Evolutionary conservation across 2,888 invertebrate genomes (phyloP).

Genomic region (Cantharis nigra): DNA sequence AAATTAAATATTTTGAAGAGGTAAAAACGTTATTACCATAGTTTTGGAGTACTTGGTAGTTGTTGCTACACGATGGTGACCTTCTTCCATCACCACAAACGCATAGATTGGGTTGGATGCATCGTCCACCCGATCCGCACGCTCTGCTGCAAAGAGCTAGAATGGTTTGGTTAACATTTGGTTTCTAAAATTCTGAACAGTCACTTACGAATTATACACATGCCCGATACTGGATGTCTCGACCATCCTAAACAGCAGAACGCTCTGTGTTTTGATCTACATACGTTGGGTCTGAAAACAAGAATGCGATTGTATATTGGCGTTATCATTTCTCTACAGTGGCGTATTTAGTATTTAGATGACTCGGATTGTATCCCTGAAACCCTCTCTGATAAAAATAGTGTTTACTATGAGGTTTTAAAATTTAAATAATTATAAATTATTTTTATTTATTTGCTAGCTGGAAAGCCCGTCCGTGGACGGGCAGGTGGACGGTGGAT

Average conservation of each 20-base stretch:
- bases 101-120: slow-evolving; percentile 82
- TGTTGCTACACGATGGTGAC: slow-evolving; percentile 52
- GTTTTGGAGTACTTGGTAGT: not conserved
- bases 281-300: slow-evolving; percentile 78
- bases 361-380: too few species aligned
- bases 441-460: too few species aligned
- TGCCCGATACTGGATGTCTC: slow-evolving; percentile 69
- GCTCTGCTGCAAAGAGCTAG: slow-evolving; percentile 74
- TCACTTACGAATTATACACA: slow-evolving; percentile 82
- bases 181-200: not conserved
- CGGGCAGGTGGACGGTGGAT: too few species aligned
- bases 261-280: slow-evolving; percentile 72
- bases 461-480: too few species aligned
- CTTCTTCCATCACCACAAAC: slow-evolving; percentile 75
- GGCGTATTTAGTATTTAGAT: too few species aligned
- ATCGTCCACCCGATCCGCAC: slow-evolving; percentile 73
- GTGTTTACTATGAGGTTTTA: too few species aligned
- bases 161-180: slow-evolving; percentile 35
- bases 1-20: not conserved
- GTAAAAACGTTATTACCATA: not conserved
- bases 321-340: too few species aligned
- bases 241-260: slow-evolving; percentile 89
- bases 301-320: not conserved
- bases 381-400: too few species aligned
- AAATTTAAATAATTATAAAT: too few species aligned